Conservation (phyloP, 2,888 invertebrate species). For the Mimas tiliae region DNA sequence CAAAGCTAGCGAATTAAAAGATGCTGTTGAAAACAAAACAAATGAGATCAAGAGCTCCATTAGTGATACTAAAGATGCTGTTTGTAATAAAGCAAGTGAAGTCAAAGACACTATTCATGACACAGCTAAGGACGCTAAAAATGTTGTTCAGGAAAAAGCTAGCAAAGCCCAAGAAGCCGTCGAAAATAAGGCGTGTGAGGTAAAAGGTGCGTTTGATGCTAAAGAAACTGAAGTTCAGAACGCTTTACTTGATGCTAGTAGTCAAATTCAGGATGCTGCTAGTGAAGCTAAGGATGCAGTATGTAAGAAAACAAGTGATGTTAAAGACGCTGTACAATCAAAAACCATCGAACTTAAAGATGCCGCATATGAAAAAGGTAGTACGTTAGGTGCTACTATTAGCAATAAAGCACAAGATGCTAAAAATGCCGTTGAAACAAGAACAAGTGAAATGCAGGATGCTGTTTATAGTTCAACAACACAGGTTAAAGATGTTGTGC, state of each 20-base stretch:
- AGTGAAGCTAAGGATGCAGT: constrained; percentile 31
- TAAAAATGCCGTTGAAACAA: constrained; percentile 39
- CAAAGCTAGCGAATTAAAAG: constrained; percentile 40
- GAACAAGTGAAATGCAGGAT: constrained; percentile 44
- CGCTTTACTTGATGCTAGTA: constrained; percentile 50
- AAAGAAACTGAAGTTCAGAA: constrained; percentile 37
- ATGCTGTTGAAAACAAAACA: constrained; percentile 41
- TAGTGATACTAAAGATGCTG: constrained; percentile 45
- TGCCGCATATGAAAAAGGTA: constrained; percentile 37
- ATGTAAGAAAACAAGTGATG: constrained; percentile 31
- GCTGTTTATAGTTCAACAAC: constrained; percentile 39
- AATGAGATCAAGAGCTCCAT: constrained; percentile 45
- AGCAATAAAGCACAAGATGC: constrained; percentile 40
- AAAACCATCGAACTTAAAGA: constrained; percentile 38
- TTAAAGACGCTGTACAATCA: constrained; percentile 35
- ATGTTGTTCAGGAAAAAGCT: constrained; percentile 38
- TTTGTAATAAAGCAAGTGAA: constrained; percentile 51
- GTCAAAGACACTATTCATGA: constrained; percentile 36
- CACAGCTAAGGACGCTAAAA: constrained; percentile 44
- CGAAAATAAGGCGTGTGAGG: constrained; percentile 41
- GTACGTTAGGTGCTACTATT: constrained; percentile 42
- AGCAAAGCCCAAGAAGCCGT: constrained; percentile 41
- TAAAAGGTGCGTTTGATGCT: constrained; percentile 39
- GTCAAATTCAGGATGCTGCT: constrained; percentile 50
- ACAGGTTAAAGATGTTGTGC: constrained; percentile 44